Base-by-base conservation (phyloP, 2,113 vertebrate genomes). In the Ochotona princeps region DNA sequence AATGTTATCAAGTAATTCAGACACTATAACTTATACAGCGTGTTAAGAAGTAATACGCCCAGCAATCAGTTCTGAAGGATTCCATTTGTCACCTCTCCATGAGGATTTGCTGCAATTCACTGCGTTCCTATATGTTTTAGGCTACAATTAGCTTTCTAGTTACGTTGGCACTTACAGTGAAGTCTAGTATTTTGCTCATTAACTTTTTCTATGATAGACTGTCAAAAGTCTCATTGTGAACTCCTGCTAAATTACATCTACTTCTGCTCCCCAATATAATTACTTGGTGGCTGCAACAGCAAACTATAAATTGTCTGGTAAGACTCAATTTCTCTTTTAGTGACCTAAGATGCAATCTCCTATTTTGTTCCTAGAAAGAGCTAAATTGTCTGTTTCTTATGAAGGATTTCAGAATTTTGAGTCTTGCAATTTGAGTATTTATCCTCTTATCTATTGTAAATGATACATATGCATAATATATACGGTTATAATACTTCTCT, bases 181-280 rank as follows among this genome's bases (percentile, higher is more conserved):
- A 96, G 97, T 83, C 61, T 74, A 96, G 67, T 49, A 63, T 93
- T 97, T 54, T 95, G 89, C 70, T 98, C 94, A 94, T 97, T 96
- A 97, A 96, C 83, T 97, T 97, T 89, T 93, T 32, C 90, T 96
- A 38, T 94, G 94, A 96, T 96, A 88, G 65, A 54, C 67, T 97
- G 96, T 97, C 95, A 96, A 83, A 98, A 96, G 83, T 26, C 54
- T 70, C 76, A 94, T 96, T 44, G 51, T 96, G 91, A 95, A 96
- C 90, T 96, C 70, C 82, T 93, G 54, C 90, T 96, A 92, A 96
- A 94, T 97, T 95, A 96, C 81, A 90, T 96, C 92, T 95, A 91
- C 92, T 73, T 95, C 90, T 91, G 57, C 4, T 80, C 70, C 49
- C 60, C 93, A 84, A 84, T 79, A 86, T 96, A 85, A 91, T 96